phyloP scores from a whole-genome alignment of 2,113 vertebrate species.

The Candoia aspera region DNA sequence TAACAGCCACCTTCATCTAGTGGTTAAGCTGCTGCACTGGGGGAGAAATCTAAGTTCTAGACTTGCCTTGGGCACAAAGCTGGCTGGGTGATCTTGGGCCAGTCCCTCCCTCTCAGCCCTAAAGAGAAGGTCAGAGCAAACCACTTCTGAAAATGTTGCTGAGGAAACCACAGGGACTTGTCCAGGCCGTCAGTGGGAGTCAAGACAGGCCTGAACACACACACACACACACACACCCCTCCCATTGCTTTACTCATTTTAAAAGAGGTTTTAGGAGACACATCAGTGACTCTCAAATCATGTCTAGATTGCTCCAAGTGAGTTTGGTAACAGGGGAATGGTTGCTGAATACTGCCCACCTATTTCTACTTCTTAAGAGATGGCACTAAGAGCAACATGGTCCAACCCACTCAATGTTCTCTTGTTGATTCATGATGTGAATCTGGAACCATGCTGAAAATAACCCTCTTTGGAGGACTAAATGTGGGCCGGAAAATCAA shows the following conservation, averaged over 20 bases:
- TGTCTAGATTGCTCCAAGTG: no score
- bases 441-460: not conserved
- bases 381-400: not conserved
- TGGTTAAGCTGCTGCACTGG: not conserved
- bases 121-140: no score
- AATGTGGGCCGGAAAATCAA: not conserved
- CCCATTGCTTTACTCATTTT: no score
- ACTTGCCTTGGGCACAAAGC: not conserved
- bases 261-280: no score
- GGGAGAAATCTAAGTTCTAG: not conserved
- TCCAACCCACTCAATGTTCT: not conserved
- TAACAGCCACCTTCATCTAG: not conserved
- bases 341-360: not conserved
- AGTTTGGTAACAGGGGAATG: no score
- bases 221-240: no score
- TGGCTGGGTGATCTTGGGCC: not conserved
- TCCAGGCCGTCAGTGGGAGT: no score
- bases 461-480: not conserved
- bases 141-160: no score
- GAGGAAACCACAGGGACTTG: no score
- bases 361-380: not conserved
- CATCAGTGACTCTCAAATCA: no score
- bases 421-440: not conserved
- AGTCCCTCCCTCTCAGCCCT: not conserved
- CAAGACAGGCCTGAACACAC: no score